phyloP scores from a whole-genome alignment of 2,113 vertebrate genomes.

The Danio rerio region GRCz12tu NC_133181.1:5625501-5626000 shows the following conservation, averaged over 20 bases:
- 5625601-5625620: conserved; percentile 36
- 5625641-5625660: conserved; percentile 16
- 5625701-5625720: conserved; percentile 25
- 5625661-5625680: conserved; percentile 48
- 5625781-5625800: background rate
- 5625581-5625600: conserved; percentile 27
- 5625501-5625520: background rate
- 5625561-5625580: conserved; percentile 6
- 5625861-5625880: conserved; percentile 44
- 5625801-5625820: conserved; percentile 44
- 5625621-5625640: conserved; percentile 29
- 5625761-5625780: conserved; percentile 7
- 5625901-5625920: conserved; percentile 42
- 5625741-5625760: conserved; percentile 21
- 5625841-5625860: conserved; percentile 21
- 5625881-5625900: conserved; percentile 28
- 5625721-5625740: conserved; percentile 36
- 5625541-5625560: background rate
- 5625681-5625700: conserved; percentile 35
- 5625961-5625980: background rate
- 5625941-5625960: conserved; percentile 37
- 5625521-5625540: background rate
- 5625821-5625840: conserved; percentile 28
- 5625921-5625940: conserved; percentile 23
- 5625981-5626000: background rate